These are phyloP conservation scores for Acanthosepion pharaonis DNA, from an alignment of 2,888 invertebrate species.

Conservation along the genomic window DNA sequence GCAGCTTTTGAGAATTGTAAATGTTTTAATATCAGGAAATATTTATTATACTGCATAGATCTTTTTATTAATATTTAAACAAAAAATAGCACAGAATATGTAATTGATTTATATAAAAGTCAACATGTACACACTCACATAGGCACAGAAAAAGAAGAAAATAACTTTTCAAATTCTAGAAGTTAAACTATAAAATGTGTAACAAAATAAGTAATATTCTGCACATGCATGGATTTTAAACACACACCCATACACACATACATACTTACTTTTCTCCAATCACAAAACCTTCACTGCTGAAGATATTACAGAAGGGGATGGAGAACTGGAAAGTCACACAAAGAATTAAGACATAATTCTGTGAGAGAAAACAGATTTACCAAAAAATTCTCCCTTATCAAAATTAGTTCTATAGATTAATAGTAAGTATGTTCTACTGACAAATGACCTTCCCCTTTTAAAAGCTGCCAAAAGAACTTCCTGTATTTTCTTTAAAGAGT, in stretches of 20 bases:
- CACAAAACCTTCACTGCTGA: slow-evolving; percentile 14
- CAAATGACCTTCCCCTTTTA: background rate
- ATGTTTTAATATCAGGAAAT: too few relatives aligned
- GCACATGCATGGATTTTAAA: slow-evolving; percentile 33
- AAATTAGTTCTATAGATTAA: background rate
- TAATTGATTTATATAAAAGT: background rate
- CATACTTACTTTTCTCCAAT: slow-evolving; percentile 9
- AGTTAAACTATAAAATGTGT: background rate
- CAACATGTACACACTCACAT: background rate
- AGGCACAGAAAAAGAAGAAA: background rate
- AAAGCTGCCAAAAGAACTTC: background rate
- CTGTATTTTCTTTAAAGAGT: background rate
- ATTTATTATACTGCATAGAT: background rate
- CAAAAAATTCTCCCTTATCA: background rate
- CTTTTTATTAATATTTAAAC: background rate
- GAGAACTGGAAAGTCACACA: slow-evolving; percentile 15
- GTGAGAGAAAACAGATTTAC: background rate
- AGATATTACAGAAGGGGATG: background rate
- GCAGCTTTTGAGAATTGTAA: too few relatives aligned
- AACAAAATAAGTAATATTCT: background rate
- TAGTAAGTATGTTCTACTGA: background rate
- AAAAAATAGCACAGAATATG: background rate
- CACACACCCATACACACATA: background rate
- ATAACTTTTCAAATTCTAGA: background rate
- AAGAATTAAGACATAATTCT: background rate